Conservation (phyloP, 2,888 invertebrate species). For the Pollenia griseotomentosa region DNA sequence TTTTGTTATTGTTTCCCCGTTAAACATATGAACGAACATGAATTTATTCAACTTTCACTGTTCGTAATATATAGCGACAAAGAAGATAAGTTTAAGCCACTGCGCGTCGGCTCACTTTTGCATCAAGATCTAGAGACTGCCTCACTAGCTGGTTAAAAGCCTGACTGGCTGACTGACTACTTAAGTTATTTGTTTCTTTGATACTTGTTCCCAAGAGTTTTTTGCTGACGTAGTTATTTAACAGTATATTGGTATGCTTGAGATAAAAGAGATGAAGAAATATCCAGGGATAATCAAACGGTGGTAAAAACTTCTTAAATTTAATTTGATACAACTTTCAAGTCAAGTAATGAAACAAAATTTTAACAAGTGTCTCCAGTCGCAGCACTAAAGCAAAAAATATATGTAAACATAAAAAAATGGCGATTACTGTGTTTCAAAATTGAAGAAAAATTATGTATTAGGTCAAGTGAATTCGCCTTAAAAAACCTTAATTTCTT, state of each 20-base stretch:
- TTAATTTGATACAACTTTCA: too few relatives aligned
- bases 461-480: too few relatives aligned
- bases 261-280: constrained; percentile 12
- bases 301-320: not conserved
- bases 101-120: constrained; percentile 58
- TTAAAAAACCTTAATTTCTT: too few relatives aligned
- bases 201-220: constrained; percentile 59
- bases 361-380: too few relatives aligned
- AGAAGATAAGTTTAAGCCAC: constrained; percentile 66
- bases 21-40: constrained; percentile 59
- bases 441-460: too few relatives aligned
- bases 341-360: not conserved
- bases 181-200: constrained; percentile 50
- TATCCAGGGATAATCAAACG: constrained; percentile 32
- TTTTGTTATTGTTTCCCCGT: constrained; percentile 10
- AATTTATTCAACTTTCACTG: constrained; percentile 72
- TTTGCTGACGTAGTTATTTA: constrained; percentile 35
- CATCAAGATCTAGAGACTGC: constrained; percentile 61
- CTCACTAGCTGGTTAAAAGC: constrained; percentile 20
- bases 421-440: too few relatives aligned
- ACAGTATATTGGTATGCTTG: constrained; percentile 20
- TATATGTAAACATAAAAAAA: too few relatives aligned
- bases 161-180: constrained; percentile 49
- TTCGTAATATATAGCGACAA: constrained; percentile 69
- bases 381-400: too few relatives aligned